Percentiles rank a stretch among this genome's conserved stretches.
These are phyloP conservation scores for Diaphora mendica DNA, from an alignment of 2,888 invertebrate species.

Conservation along the genomic window DNA sequence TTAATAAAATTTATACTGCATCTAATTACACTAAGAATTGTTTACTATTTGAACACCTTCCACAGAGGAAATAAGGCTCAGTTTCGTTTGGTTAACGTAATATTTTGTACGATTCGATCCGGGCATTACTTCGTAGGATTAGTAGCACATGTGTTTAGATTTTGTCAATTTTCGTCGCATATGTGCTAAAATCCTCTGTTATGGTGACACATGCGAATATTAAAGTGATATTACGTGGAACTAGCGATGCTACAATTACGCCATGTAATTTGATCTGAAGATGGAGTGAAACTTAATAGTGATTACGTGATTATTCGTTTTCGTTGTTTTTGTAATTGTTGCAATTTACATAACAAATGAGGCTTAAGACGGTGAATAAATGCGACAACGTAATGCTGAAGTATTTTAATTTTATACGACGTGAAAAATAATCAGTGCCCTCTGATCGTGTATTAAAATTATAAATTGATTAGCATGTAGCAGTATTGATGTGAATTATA, in stretches of 20 bases:
- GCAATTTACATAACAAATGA: neutral
- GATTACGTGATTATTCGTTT: neutral
- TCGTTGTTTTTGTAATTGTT: neutral
- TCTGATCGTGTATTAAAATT: neutral
- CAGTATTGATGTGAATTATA: too few relatives aligned
- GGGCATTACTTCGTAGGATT: constrained; percentile 58
- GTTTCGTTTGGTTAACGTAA: constrained; percentile 34
- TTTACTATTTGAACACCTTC: constrained; percentile 36
- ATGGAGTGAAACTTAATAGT: neutral
- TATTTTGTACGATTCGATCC: constrained; percentile 60
- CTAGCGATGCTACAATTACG: constrained; percentile 11
- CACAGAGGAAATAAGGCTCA: constrained; percentile 34
- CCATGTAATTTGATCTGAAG: constrained; percentile 9
- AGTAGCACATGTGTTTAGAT: constrained; percentile 66
- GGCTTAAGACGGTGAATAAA: neutral
- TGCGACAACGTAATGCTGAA: neutral
- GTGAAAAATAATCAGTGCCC: neutral
- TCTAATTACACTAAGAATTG: constrained; percentile 62
- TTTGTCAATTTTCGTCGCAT: constrained; percentile 59
- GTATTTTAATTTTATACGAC: neutral
- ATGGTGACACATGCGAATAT: constrained; percentile 37
- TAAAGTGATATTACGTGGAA: constrained; percentile 20
- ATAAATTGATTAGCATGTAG: too few relatives aligned
- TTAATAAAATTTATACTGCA: constrained; percentile 65
- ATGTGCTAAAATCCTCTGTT: constrained; percentile 42